phyloP scores from a whole-genome alignment of 1,140 invertebrate genomes.

The Platyscapa corneri region DNA sequence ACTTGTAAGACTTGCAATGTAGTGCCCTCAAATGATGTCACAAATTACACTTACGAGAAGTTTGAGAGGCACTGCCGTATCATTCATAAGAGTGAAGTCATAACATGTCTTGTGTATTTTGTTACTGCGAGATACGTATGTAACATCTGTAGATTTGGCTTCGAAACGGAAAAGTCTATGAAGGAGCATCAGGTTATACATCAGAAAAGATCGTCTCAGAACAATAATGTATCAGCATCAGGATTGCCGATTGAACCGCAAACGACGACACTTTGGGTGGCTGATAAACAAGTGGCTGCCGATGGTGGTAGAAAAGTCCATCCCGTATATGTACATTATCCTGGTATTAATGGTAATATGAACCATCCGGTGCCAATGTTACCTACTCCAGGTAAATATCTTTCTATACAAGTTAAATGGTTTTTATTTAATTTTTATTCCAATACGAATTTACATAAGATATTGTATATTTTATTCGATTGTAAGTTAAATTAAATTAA shows the following conservation, averaged over 20 bases:
- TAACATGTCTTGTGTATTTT: constrained; percentile 55
- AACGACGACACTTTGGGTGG: constrained; percentile 26
- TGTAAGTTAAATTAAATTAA: no score
- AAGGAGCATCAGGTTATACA: constrained; percentile 50
- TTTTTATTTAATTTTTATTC: no score
- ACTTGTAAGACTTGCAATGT: constrained; percentile 51
- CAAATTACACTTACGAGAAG: constrained; percentile 37
- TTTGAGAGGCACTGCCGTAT: constrained; percentile 54
- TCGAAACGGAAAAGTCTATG: constrained; percentile 46
- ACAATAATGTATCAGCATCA: neutral
- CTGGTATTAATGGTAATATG: neutral
- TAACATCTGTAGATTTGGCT: constrained; percentile 56
- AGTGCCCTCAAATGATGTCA: constrained; percentile 32
- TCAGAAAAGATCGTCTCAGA: constrained; percentile 11
- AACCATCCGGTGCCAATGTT: neutral
- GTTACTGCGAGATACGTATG: constrained; percentile 53
- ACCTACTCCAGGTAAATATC: constrained; percentile 21
- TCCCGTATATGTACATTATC: constrained; percentile 38
- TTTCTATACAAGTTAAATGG: no score
- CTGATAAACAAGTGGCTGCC: constrained; percentile 28
- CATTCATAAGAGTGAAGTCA: constrained; percentile 39
- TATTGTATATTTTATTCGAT: no score
- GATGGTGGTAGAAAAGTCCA: constrained; percentile 33
- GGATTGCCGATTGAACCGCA: neutral
- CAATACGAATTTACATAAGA: no score